Evolutionary conservation across 2,888 invertebrate genomes (phyloP).

Genomic region (Thereva nobilitata): DNA sequence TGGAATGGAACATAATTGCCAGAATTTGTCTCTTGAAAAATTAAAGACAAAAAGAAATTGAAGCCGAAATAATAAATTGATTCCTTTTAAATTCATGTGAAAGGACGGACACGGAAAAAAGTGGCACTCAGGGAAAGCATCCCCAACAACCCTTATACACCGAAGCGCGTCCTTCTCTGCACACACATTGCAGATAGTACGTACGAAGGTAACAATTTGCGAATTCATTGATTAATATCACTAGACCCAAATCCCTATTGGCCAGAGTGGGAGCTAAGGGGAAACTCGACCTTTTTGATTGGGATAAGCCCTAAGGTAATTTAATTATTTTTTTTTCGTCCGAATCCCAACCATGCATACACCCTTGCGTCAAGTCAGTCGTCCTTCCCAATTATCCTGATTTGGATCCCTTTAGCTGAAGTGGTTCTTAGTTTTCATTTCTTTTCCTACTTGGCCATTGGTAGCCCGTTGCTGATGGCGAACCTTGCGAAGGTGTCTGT

Average conservation of each 20-base stretch:
- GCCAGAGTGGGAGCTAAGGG: slow-evolving; percentile 2
- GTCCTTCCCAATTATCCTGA: slow-evolving; percentile 31
- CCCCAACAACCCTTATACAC: too few species aligned
- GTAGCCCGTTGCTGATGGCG: not conserved
- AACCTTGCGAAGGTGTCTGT: slow-evolving; percentile 28
- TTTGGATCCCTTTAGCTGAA: slow-evolving; percentile 23
- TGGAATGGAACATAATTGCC: too few species aligned
- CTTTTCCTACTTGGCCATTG: slow-evolving; percentile 1
- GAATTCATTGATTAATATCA: slow-evolving; percentile 21
- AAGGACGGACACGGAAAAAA: too few species aligned
- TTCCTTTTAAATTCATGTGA: too few species aligned
- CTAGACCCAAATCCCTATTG: slow-evolving; percentile 28
- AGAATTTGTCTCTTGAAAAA: too few species aligned
- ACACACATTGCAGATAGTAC: too few species aligned
- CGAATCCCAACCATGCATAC: not conserved
- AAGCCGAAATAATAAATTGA: too few species aligned
- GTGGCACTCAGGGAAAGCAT: too few species aligned
- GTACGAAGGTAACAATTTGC: slow-evolving; percentile 12
- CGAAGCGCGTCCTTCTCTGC: too few species aligned
- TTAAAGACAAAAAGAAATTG: too few species aligned
- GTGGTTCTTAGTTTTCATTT: slow-evolving; percentile 23
- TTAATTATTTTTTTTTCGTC: slow-evolving; percentile 30
- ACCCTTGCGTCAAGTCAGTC: slow-evolving; percentile 14
- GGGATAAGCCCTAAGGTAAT: slow-evolving; percentile 33
- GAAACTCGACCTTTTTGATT: slow-evolving; percentile 22